Evolutionary conservation across 1,140 invertebrate species (phyloP).

Genomic region (Cecropterus lyciades): DNA sequence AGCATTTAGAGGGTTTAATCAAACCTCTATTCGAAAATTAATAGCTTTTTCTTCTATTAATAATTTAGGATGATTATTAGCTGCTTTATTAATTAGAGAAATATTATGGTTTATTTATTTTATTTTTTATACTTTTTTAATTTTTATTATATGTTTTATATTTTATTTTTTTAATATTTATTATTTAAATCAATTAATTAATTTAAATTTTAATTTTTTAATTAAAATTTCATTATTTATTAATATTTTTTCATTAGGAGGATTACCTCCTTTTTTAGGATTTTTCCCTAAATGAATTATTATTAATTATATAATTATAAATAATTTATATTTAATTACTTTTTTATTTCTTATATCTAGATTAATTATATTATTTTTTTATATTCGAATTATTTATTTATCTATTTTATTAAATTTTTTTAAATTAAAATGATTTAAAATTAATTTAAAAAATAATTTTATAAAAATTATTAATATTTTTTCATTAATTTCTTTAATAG

Average conservation of each 20-base stretch:
- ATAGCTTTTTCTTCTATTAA: constrained; percentile 84
- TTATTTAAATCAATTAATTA: constrained; percentile 79
- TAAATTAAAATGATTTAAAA: constrained; percentile 68
- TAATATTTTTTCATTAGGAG: constrained; percentile 83
- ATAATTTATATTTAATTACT: constrained; percentile 64
- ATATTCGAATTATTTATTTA: constrained; percentile 73
- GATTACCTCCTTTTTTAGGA: constrained; percentile 83
- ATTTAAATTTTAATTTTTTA: constrained; percentile 58
- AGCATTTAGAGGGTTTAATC: constrained; percentile 74
- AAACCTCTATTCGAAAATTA: constrained; percentile 81
- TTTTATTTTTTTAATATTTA: constrained; percentile 74
- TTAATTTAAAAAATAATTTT: constrained; percentile 66
- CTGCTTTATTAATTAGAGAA: constrained; percentile 56
- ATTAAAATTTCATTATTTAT: constrained; percentile 75
- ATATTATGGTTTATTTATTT: constrained; percentile 76
- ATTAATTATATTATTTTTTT: constrained; percentile 80
- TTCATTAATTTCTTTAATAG: constrained; percentile 65
- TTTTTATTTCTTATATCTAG: constrained; percentile 77
- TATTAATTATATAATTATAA: constrained; percentile 75
- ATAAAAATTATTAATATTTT: too few species aligned
- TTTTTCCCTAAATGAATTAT: constrained; percentile 84
- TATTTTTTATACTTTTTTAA: constrained; percentile 72
- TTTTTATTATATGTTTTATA: constrained; percentile 56
- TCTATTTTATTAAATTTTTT: constrained; percentile 70
- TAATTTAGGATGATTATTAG: constrained; percentile 83